Percentiles rank a stretch among this genome's conserved stretches.
phyloP scores from a whole-genome alignment of 2,113 vertebrate species.

The Pelecanus crispus region DNA sequence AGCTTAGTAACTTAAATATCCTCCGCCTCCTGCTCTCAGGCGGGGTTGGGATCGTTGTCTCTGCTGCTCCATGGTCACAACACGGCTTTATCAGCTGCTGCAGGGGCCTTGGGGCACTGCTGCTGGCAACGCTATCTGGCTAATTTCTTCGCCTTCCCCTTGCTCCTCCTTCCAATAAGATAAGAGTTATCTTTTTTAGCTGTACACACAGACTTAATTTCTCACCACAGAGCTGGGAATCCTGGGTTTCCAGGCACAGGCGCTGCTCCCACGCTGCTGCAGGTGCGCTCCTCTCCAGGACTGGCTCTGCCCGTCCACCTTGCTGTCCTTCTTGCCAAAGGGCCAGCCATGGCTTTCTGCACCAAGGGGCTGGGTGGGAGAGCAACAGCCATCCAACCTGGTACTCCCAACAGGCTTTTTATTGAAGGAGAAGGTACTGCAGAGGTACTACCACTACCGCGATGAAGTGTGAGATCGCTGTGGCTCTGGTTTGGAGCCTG shows the following conservation, averaged over 20 bases:
- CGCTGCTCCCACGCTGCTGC: not conserved
- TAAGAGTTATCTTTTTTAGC: conserved; percentile 30
- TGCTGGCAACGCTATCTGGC: conserved; percentile 25
- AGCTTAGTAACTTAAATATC: not conserved
- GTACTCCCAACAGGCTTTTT: rapidly evolving
- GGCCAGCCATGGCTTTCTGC: not conserved
- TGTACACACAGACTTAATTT: not conserved
- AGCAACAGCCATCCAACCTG: not conserved
- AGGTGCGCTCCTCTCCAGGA: not conserved
- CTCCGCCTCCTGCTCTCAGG: not conserved
- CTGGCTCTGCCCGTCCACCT: not conserved
- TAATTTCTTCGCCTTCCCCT: not conserved
- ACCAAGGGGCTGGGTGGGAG: not conserved
- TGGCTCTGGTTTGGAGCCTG: not conserved
- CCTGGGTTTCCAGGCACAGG: not conserved
- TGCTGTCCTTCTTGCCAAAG: rapidly evolving
- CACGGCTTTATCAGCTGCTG: not conserved
- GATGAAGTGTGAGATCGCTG: not conserved
- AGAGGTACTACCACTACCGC: too few relatives aligned
- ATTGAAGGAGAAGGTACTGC: not conserved
- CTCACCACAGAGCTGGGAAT: not conserved
- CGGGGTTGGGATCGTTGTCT: not conserved
- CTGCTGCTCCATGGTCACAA: not conserved
- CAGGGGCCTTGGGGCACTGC: not conserved
- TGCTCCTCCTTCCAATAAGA: conserved; percentile 1